phyloP scores from a whole-genome alignment of 2,888 invertebrate genomes.

The Tiliacea aurago region DNA sequence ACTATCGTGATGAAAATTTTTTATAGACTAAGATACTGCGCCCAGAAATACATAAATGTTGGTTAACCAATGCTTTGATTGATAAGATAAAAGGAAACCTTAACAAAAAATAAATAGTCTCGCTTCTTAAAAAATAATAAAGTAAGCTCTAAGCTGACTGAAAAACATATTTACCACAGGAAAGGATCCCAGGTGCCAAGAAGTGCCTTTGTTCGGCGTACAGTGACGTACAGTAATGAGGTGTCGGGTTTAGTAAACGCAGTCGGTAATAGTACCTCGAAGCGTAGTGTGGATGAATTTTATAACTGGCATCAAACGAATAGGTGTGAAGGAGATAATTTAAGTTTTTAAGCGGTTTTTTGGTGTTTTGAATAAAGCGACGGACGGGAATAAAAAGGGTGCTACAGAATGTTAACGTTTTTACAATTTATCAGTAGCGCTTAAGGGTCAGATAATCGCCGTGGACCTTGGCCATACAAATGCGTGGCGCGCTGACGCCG shows the following conservation, averaged over 20 bases:
- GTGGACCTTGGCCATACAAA: too few relatives aligned
- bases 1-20: not conserved
- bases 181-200: slow-evolving; percentile 36
- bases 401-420: not conserved
- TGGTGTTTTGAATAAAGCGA: not conserved
- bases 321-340: slow-evolving; percentile 16
- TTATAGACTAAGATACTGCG: not conserved
- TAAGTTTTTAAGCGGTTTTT: not conserved
- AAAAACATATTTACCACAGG: slow-evolving; percentile 36
- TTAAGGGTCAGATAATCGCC: too few relatives aligned
- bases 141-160: not conserved
- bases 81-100: not conserved
- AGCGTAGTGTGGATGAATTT: slow-evolving; percentile 42
- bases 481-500: too few relatives aligned
- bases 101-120: not conserved
- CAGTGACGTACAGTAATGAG: slow-evolving; percentile 57
- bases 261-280: slow-evolving; percentile 30
- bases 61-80: not conserved
- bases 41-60: not conserved
- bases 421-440: not conserved
- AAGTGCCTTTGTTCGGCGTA: slow-evolving; percentile 48
- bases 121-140: slow-evolving; percentile 26
- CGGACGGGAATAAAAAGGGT: not conserved
- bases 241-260: slow-evolving; percentile 60
- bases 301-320: slow-evolving; percentile 34